Evolutionary conservation across 2,113 vertebrate genomes (phyloP), one percentile per base, ranked within the genome.

Genomic region (Perca fluviatilis): DNA sequence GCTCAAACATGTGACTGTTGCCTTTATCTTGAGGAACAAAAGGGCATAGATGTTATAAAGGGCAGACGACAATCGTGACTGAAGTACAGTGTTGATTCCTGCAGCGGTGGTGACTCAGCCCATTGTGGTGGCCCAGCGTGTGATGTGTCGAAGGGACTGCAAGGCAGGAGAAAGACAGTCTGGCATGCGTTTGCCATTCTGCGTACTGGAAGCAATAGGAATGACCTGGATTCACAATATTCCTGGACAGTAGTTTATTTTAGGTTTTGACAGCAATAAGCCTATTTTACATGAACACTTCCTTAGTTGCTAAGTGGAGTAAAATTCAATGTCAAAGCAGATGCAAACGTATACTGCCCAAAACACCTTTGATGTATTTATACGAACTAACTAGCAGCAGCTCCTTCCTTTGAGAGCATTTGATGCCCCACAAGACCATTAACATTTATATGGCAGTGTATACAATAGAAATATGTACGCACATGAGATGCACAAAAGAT

Each of bases 21-120:
- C 94, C 92, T 94, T 95, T 94, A 94, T 95, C 83, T 91, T 67
- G 76, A 58, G 77, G 86, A 93, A 95, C 94, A 95, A 95, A 95
- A 90, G 91, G 86, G 62, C 82, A 79, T 83, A 86, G 85, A 91
- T 88, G 89, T 94, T 92, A 82, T 91, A 93, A 95, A 93, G 92
- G 89, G 84, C 90, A 93, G 85, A 91, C 92, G 91, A 93, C 91
- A 94, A 94, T 93, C 30, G 74, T 66, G 86, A 86, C 85, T 89
- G 87, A 92, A 91, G 91, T 94, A 94, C 90, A 94, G 94, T 91
- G 92, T 88, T 88, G 90, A 90, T 91, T 94, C 91, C 89, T 89
- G 89, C 78, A 85, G 90, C 75, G 78, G 69, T 60, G 49, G 86
- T 91, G 84, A 90, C 88, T 90, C 82, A 73, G 89, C 46, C 89